phyloP scores from a whole-genome alignment of 2,113 vertebrate genomes.

The Brienomyrus longianalis region DNA sequence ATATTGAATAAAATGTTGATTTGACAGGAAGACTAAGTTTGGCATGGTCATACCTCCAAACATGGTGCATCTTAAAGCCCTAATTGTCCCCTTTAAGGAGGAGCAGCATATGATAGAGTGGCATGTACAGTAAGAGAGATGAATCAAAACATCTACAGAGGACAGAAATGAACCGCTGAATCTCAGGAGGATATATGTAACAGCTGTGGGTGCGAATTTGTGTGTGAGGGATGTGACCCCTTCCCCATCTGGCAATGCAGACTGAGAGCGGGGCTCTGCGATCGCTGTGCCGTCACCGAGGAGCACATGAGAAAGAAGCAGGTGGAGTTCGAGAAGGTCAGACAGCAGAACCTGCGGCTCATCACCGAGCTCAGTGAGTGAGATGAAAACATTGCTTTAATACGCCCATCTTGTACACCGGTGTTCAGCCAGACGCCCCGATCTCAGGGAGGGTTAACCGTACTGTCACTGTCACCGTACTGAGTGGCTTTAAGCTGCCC shows the following conservation, averaged over 20 bases:
- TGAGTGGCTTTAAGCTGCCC: background rate
- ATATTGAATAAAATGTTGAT: background rate
- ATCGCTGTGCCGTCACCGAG: constrained; percentile 75
- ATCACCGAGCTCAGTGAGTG: constrained; percentile 81
- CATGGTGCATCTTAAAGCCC: background rate
- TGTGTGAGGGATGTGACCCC: background rate
- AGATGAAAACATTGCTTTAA: background rate
- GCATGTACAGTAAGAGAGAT: background rate
- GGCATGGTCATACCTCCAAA: background rate
- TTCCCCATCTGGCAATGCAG: constrained; percentile 45
- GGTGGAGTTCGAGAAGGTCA: constrained; percentile 72
- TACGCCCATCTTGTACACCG: background rate
- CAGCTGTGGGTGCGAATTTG: background rate
- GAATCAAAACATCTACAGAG: background rate
- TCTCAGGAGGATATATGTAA: background rate
- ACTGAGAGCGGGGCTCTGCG: constrained; percentile 73
- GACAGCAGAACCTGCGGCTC: constrained; percentile 72
- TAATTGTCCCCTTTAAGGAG: background rate
- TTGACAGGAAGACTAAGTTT: background rate
- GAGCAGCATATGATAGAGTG: background rate
- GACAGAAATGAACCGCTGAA: background rate
- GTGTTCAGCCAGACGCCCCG: background rate
- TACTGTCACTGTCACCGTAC: background rate
- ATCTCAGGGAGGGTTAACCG: background rate
- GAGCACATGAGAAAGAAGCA: constrained; percentile 76